Conservation (phyloP, 2,113 vertebrate species). For the Colius striatus region DNA sequence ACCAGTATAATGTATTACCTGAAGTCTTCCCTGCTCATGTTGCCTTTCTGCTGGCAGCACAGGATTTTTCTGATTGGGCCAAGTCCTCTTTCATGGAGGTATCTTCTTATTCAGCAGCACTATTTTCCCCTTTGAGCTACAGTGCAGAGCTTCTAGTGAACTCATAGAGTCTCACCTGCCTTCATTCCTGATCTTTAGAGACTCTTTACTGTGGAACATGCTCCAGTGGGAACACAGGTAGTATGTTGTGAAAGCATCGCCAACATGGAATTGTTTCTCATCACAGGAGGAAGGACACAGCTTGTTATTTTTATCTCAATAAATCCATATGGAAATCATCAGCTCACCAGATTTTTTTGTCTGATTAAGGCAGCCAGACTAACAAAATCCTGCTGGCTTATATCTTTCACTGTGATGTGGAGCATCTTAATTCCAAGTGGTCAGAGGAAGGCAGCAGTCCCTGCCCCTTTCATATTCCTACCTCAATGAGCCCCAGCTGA, state of each 20-base stretch:
- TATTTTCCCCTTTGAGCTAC: neutral
- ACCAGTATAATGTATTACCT: neutral
- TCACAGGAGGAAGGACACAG: neutral
- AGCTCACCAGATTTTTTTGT: conserved; percentile 16
- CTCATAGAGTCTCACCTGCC: neutral
- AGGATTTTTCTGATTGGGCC: accelerated
- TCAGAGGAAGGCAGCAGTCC: neutral
- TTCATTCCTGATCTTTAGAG: accelerated
- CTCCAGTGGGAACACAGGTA: neutral
- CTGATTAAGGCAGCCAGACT: conserved; percentile 18
- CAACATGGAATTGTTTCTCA: neutral
- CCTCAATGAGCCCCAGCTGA: neutral
- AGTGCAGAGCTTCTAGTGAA: neutral
- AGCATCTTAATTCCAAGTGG: neutral
- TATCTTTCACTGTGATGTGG: neutral
- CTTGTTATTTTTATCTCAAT: conserved; percentile 18
- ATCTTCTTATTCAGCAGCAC: neutral
- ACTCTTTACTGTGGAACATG: neutral
- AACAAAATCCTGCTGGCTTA: conserved; percentile 20
- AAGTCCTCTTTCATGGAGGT: neutral
- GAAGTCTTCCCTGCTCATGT: neutral
- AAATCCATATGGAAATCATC: conserved; percentile 32
- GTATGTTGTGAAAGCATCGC: neutral
- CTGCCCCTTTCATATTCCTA: neutral
- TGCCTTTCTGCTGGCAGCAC: neutral